phyloP scores from a whole-genome alignment of 2,888 invertebrate species.

The Dynastes grantii region DNA sequence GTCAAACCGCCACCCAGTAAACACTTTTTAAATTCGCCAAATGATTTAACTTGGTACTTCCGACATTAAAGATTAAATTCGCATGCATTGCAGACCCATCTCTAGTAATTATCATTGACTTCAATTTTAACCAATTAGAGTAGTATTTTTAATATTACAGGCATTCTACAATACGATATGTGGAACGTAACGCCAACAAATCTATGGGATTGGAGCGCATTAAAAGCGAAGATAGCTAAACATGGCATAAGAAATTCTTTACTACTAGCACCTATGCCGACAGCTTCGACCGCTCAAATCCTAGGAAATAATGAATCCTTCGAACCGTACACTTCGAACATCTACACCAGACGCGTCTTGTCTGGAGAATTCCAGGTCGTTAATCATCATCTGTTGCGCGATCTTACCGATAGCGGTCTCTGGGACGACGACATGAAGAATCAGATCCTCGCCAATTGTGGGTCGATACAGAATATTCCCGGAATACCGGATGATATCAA shows the following conservation, averaged over 20 bases:
- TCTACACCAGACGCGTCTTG: slow-evolving; percentile 93
- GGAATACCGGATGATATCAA: slow-evolving; percentile 89
- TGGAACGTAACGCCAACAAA: slow-evolving; percentile 92
- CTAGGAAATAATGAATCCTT: slow-evolving; percentile 99
- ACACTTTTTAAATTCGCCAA: no score
- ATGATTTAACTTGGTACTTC: no score
- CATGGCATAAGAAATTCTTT: slow-evolving; percentile 88
- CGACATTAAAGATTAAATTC: no score
- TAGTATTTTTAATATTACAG: not conserved
- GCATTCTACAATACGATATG: slow-evolving; percentile 96
- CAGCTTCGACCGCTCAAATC: slow-evolving; percentile 99
- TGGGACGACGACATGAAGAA: slow-evolving; percentile 99
- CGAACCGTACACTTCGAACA: slow-evolving; percentile 98
- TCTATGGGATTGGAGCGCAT: slow-evolving; percentile 89
- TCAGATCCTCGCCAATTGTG: slow-evolving; percentile 90
- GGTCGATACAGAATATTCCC: slow-evolving; percentile 93
- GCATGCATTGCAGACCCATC: no score
- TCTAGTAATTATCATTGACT: no score
- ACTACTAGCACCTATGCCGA: slow-evolving; percentile 97
- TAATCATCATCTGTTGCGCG: slow-evolving; percentile 95
- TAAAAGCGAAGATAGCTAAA: slow-evolving; percentile 89
- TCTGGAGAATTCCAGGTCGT: slow-evolving; percentile 98
- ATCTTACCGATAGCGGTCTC: slow-evolving; percentile 90
- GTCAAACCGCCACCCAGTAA: no score
- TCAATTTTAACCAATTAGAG: no score